Conservation (phyloP, 2,113 vertebrate genomes). For the Pavo muticus region DNA sequence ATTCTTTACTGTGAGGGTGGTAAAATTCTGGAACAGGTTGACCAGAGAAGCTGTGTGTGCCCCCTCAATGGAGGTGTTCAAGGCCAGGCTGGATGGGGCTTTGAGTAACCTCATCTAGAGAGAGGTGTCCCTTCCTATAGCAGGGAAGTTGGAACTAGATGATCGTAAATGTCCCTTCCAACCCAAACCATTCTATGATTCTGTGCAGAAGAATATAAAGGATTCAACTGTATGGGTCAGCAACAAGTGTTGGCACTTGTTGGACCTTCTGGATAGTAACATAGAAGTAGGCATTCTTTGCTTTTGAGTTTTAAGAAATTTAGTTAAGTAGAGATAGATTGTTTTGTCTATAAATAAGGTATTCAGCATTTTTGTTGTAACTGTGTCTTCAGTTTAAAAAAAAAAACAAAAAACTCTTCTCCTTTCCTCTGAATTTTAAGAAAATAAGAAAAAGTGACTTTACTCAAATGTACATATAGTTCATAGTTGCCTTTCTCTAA, state of each 20-base stretch:
- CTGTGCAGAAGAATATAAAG: background rate
- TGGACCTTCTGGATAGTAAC: background rate
- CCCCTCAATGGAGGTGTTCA: too few species aligned
- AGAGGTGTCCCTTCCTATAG: too few species aligned
- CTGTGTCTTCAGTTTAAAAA: background rate
- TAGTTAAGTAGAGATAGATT: background rate
- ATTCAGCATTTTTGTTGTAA: background rate
- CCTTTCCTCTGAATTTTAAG: background rate
- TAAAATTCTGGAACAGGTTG: too few species aligned
- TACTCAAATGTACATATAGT: background rate
- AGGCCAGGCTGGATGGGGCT: too few species aligned
- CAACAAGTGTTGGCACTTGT: background rate
- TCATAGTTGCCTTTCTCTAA: background rate
- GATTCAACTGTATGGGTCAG: background rate
- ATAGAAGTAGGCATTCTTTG: background rate
- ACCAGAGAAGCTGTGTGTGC: too few species aligned
- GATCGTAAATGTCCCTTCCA: too few species aligned
- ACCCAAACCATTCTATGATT: too few species aligned
- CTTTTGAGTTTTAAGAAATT: background rate
- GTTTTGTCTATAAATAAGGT: background rate
- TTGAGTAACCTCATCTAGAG: too few species aligned
- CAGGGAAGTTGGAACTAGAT: too few species aligned
- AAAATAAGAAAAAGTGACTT: background rate
- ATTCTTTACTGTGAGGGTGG: too few species aligned
- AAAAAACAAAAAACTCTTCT: background rate